A percentile compares a stretch with the other conserved stretches of the same genome.
Evolutionary conservation across 2,888 invertebrate genomes (phyloP).

Genomic region (Clivina fossor): DNA sequence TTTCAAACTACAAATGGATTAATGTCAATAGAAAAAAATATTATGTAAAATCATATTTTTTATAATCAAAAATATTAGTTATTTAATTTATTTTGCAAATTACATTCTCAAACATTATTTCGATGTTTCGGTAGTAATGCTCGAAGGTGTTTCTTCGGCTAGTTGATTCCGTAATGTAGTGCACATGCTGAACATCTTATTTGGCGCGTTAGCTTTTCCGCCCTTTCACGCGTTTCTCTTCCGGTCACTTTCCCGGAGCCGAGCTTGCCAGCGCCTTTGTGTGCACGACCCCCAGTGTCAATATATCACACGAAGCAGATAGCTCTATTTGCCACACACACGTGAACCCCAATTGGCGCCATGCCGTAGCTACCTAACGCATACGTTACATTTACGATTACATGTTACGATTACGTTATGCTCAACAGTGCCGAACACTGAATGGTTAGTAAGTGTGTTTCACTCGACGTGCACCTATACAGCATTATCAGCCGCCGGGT

Average conservation of each 20-base stretch:
- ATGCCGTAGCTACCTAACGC: not conserved
- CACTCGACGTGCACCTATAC: not conserved
- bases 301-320: slow-evolving; percentile 47
- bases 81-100: too few species aligned
- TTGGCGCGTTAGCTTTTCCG: slow-evolving; percentile 8
- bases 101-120: too few species aligned
- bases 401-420: not conserved
- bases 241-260: slow-evolving; percentile 47
- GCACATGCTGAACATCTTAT: slow-evolving; percentile 20
- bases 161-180: too few species aligned
- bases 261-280: slow-evolving; percentile 46
- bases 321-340: slow-evolving; percentile 28
- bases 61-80: too few species aligned
- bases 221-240: slow-evolving; percentile 37
- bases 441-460: not conserved
- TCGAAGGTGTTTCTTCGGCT: too few species aligned
- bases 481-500: too few species aligned
- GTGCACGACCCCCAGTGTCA: slow-evolving; percentile 48
- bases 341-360: slow-evolving; percentile 13
- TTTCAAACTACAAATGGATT: too few species aligned
- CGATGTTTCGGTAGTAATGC: too few species aligned
- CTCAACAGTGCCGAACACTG: not conserved
- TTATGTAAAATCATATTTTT: too few species aligned
- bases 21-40: too few species aligned
- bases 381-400: not conserved